Conservation (phyloP, 2,797 vertebrate genomes). For the Diplodus sargus region DNA sequence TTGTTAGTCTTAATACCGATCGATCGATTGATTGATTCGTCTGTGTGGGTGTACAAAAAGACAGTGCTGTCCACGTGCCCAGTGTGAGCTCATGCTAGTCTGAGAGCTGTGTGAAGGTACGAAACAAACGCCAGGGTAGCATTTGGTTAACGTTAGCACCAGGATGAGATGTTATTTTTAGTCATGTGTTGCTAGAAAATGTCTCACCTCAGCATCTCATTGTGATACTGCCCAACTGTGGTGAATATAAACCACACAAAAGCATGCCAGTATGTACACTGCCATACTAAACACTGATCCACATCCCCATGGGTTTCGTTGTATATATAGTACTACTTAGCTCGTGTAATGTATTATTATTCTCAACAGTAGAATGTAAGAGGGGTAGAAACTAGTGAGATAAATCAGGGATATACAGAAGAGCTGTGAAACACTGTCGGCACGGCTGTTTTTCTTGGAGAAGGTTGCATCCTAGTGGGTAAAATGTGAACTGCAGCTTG, state of each 20-base stretch:
- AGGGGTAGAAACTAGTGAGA: constrained; percentile 67
- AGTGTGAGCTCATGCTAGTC: constrained; percentile 34
- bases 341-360: constrained; percentile 62
- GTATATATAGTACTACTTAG: constrained; percentile 66
- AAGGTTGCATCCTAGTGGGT: constrained; percentile 65
- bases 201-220: constrained; percentile 49
- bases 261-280: constrained; percentile 69
- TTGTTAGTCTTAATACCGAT: constrained; percentile 27
- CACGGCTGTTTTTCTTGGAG: constrained; percentile 42
- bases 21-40: constrained; percentile 13
- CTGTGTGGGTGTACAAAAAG: constrained; percentile 29
- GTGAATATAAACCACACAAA: constrained; percentile 54
- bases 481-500: constrained; percentile 53
- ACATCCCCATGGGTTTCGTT: constrained; percentile 51
- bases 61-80: constrained; percentile 26
- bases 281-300: constrained; percentile 60
- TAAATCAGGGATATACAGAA: constrained; percentile 71
- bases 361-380: constrained; percentile 69
- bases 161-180: constrained; percentile 32
- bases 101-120: constrained; percentile 9
- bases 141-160: constrained; percentile 5
- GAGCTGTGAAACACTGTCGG: constrained; percentile 49
- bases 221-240: constrained; percentile 61
- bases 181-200: constrained; percentile 26
- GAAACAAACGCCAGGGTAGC: background rate